Evolutionary conservation across 2,113 vertebrate species (phyloP), one percentile per base, ranked within the genome.

Genomic region (Salvelinus namaycush): DNA sequence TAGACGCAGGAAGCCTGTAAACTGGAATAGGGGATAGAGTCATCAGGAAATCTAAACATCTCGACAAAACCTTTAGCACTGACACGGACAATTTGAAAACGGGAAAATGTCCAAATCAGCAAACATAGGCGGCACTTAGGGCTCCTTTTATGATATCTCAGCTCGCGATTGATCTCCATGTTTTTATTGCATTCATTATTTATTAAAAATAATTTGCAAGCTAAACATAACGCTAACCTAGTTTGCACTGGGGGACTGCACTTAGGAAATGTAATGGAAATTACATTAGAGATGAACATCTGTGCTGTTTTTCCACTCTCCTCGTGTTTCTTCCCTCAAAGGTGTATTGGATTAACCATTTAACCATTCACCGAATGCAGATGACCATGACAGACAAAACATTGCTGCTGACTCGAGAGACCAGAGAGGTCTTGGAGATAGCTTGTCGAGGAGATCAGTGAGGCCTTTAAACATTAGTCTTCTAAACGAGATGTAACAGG

Each of bases 131-230:
- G 85, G 89, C 91, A 93, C 93, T 95, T 93, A 14, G 92, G 89
- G 77, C 84, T 90, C 89, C 90, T 90, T 94, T 93, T 92, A 96
- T 94, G 92, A 95, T 94, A 94, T 94, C 93, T 95, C 90, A 93
- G 93, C 94, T 90, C 39, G 91, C 92, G 91, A 96, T 96, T 96
- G 95, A 96, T 95, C 94, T 95, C 84, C 89, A 83, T 89, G 93
- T 95, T 96, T 86, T 96, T 95, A 95, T 95, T 94, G 93, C 94
- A 95, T 95, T 96, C 94, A 96, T 96, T 96, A 95, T 95, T 96
- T 96, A 96, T 95, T 96, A 95, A 95, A 81, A 95, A 94, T 93
- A 96, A 95, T 95, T 95, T 95, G 95, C 95, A 95, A 96, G 94
- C 95, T 95, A 96, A 96, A 96, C 95, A 96, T 94, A 95, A 95